These are phyloP conservation scores for Polypterus senegalus DNA, from an alignment of 2,113 vertebrate genomes.

Conservation along the genomic window DNA sequence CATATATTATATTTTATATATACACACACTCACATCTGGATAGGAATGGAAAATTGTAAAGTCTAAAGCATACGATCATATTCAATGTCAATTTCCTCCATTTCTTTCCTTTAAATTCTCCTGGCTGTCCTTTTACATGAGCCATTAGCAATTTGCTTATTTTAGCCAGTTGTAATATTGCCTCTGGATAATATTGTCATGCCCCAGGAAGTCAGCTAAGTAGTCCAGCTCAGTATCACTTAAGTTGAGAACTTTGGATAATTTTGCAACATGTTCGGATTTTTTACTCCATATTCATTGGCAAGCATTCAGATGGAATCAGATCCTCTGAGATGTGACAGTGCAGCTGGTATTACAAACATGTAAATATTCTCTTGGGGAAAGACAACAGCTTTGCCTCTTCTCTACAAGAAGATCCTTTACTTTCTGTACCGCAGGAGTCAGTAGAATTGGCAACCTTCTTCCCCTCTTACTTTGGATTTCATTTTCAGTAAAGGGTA, in stretches of 20 bases:
- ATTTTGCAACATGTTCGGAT: constrained; percentile 20
- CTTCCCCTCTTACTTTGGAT: no score
- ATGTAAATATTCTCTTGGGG: constrained; percentile 15
- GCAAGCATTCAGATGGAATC: constrained; percentile 15
- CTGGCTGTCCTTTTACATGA: no score
- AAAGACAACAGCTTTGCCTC: constrained; percentile 11
- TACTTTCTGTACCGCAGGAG: neutral
- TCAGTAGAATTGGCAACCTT: no score
- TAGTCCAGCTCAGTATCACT: constrained; percentile 21
- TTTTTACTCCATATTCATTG: constrained; percentile 8
- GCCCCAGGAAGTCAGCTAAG: constrained; percentile 11
- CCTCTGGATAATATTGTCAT: constrained; percentile 5
- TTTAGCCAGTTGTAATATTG: constrained; percentile 20
- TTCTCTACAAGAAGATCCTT: constrained; percentile 17
- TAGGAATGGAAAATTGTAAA: no score
- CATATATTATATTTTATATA: no score
- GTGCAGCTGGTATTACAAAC: constrained; percentile 14
- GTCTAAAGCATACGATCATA: neutral
- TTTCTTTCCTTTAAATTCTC: constrained; percentile 20
- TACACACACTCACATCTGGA: no score
- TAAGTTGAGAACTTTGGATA: constrained; percentile 18
- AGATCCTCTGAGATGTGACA: constrained; percentile 12
- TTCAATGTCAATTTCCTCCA: constrained; percentile 22
- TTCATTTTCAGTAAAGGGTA: constrained; percentile 14
- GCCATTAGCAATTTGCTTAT: constrained; percentile 14